Percentiles rank a stretch among this genome's conserved stretches.
These are phyloP conservation scores for Acronicta aceris DNA, from an alignment of 2,888 invertebrate genomes.

Conservation along the genomic window DNA sequence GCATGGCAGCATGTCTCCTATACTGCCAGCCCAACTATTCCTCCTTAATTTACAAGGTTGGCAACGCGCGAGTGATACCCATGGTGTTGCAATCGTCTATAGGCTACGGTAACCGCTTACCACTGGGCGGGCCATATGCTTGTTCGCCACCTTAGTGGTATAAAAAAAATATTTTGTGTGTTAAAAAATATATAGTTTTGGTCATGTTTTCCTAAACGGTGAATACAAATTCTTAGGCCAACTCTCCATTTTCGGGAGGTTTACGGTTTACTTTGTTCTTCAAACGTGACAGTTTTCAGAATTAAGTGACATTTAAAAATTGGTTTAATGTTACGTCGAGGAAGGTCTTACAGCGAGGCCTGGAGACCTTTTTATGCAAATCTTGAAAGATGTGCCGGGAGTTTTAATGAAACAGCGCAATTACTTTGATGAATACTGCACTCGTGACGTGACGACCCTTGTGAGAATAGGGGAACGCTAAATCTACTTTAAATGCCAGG, in stretches of 20 bases:
- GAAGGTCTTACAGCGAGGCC: slow-evolving; percentile 60
- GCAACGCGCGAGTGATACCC: too few species aligned
- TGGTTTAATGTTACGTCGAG: slow-evolving; percentile 73
- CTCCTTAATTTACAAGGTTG: too few species aligned
- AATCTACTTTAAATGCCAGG: slow-evolving; percentile 68
- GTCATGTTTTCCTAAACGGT: slow-evolving; percentile 14
- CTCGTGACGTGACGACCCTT: slow-evolving; percentile 71
- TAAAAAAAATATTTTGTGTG: too few species aligned
- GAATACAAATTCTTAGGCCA: slow-evolving; percentile 32
- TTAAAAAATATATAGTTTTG: too few species aligned
- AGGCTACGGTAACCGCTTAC: too few species aligned
- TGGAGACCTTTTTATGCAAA: slow-evolving; percentile 85
- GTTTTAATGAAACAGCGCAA: slow-evolving; percentile 85
- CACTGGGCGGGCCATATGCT: too few species aligned
- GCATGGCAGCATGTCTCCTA: too few species aligned
- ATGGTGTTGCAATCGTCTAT: too few species aligned
- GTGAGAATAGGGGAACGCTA: slow-evolving; percentile 52
- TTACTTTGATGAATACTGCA: slow-evolving; percentile 83
- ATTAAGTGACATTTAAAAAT: slow-evolving; percentile 75
- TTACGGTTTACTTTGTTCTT: slow-evolving; percentile 55
- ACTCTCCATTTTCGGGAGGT: slow-evolving; percentile 43
- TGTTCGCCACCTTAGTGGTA: too few species aligned
- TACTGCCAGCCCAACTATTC: too few species aligned
- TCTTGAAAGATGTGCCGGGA: slow-evolving; percentile 84
- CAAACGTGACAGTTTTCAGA: slow-evolving; percentile 67